Evolutionary conservation across 1,140 invertebrate species (phyloP).

Genomic region (Battus philenor): DNA sequence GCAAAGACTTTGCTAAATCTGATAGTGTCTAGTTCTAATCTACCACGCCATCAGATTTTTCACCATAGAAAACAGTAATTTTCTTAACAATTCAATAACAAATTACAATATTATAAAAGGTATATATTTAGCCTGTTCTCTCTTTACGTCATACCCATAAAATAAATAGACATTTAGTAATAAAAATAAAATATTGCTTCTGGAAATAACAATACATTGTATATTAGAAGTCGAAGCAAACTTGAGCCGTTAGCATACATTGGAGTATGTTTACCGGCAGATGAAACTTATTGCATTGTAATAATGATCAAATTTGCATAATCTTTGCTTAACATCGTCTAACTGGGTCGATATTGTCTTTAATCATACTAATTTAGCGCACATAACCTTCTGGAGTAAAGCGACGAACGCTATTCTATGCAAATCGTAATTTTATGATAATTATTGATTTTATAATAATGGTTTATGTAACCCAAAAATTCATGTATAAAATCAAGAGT

Average conservation of each 20-base stretch:
- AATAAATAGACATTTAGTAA: background rate
- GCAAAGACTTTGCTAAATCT: too few relatives aligned
- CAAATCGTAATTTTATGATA: conserved; percentile 44
- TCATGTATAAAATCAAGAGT: too few relatives aligned
- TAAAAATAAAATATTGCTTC: conserved; percentile 15
- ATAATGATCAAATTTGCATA: background rate
- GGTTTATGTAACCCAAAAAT: too few relatives aligned
- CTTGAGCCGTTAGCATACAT: conserved; percentile 11
- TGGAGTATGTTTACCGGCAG: conserved; percentile 1
- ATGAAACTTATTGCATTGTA: background rate
- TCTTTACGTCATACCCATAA: too few relatives aligned
- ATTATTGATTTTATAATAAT: conserved; percentile 32
- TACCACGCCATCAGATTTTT: too few relatives aligned
- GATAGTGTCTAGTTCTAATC: too few relatives aligned
- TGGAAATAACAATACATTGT: conserved; percentile 15
- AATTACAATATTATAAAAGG: too few relatives aligned
- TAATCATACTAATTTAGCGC: conserved; percentile 25
- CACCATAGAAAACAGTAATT: too few relatives aligned
- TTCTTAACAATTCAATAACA: too few relatives aligned
- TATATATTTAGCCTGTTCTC: too few relatives aligned
- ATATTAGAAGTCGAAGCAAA: conserved; percentile 4
- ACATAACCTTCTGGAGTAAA: conserved; percentile 21
- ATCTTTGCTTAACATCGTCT: background rate
- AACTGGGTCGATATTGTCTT: conserved; percentile 24
- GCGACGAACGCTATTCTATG: conserved; percentile 29